Evolutionary conservation across 2,888 invertebrate species (phyloP).

Genomic region (Drosophila niveifrons): DNA sequence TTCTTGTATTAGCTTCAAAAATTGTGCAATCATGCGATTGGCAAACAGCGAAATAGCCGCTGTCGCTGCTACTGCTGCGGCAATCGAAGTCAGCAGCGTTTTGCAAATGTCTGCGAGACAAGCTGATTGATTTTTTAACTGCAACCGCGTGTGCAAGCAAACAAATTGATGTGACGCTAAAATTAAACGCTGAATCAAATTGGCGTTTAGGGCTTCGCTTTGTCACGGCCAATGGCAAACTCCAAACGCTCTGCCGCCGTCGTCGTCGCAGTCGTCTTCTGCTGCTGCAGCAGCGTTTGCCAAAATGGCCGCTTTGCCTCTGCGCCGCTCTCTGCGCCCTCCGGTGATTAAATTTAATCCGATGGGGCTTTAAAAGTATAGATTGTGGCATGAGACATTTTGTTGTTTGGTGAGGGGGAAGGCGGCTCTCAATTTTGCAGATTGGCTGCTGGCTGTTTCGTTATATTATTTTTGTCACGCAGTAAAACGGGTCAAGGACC

Average conservation of each 20-base stretch:
- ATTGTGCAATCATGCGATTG: slow-evolving; percentile 65
- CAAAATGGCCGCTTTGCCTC: slow-evolving; percentile 83
- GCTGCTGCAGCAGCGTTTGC: slow-evolving; percentile 62
- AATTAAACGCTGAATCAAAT: slow-evolving; percentile 45
- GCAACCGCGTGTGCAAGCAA: slow-evolving; percentile 58
- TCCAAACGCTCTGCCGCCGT: slow-evolving; percentile 32
- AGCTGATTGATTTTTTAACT: slow-evolving; percentile 73
- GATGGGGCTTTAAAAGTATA: slow-evolving; percentile 48
- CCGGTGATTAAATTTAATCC: slow-evolving; percentile 64
- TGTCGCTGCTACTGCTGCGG: slow-evolving; percentile 16
- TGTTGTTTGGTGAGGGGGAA: slow-evolving; percentile 6
- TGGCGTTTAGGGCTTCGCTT: slow-evolving; percentile 16
- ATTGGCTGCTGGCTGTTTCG: slow-evolving; percentile 18
- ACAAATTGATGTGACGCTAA: slow-evolving; percentile 32
- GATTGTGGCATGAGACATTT: slow-evolving; percentile 44
- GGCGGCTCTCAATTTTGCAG: slow-evolving; percentile 23
- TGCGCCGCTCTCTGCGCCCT: slow-evolving; percentile 48
- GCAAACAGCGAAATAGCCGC: slow-evolving; percentile 19
- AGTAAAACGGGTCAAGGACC: slow-evolving; percentile 60
- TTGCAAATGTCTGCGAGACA: slow-evolving; percentile 75
- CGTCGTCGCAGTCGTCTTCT: slow-evolving; percentile 9
- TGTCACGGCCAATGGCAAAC: slow-evolving; percentile 59
- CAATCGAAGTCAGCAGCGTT: slow-evolving; percentile 50
- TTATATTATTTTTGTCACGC: slow-evolving; percentile 11
- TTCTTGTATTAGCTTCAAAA: slow-evolving; percentile 27